Evolutionary conservation across 2,888 invertebrate species (phyloP).

Genomic region (Rhingia campestris): DNA sequence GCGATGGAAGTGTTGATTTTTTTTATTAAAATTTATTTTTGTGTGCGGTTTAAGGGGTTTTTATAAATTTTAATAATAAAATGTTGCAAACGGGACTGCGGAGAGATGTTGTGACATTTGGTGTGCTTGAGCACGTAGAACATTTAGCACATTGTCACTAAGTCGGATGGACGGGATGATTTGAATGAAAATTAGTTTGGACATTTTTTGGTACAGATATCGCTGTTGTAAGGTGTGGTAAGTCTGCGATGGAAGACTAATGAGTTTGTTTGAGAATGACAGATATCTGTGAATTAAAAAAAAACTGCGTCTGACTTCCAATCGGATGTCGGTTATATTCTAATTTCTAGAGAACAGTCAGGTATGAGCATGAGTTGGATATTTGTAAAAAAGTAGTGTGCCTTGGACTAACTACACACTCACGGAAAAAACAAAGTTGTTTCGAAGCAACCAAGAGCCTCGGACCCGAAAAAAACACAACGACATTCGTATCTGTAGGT

Average conservation of each 20-base stretch:
- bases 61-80: neutral
- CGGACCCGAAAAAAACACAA: too few species aligned
- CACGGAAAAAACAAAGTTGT: too few species aligned
- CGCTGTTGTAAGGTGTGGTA: neutral
- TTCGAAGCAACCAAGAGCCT: too few species aligned
- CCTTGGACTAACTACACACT: too few species aligned
- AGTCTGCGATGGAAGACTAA: neutral
- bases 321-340: too few species aligned
- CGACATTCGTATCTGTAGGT: too few species aligned
- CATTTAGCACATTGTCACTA: conserved; percentile 16
- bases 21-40: conserved; percentile 4
- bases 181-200: conserved; percentile 19
- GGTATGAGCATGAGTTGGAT: too few species aligned
- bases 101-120: neutral
- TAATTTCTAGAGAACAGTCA: too few species aligned
- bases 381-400: too few species aligned
- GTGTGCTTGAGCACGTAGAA: conserved; percentile 16
- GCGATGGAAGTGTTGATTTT: neutral
- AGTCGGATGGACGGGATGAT: neutral
- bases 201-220: neutral
- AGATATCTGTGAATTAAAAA: too few species aligned
- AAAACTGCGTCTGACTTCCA: too few species aligned
- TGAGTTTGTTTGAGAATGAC: too few species aligned
- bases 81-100: neutral
- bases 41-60: neutral